Conservation (phyloP, 23 tunicate species). For the Diplosoma virens region DNA sequence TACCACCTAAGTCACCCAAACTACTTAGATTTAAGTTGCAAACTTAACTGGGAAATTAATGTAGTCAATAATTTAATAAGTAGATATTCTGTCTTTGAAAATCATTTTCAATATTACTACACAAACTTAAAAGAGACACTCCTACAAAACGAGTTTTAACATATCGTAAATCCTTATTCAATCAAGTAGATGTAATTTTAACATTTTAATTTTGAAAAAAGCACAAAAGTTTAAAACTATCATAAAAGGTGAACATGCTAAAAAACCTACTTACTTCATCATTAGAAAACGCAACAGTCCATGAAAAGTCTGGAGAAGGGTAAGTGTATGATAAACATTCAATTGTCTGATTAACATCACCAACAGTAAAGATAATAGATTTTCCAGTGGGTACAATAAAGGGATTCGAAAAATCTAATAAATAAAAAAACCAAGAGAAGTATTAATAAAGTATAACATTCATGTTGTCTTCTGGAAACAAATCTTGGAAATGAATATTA, state of each 20-base stretch:
- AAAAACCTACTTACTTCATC: not conserved
- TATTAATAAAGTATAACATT: not conserved
- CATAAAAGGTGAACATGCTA: not conserved
- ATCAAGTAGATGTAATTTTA: too few species aligned
- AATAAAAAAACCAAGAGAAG: not conserved
- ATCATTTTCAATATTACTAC: too few species aligned
- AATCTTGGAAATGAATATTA: not conserved
- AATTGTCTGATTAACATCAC: constrained; percentile 1
- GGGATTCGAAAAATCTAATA: constrained; percentile 5
- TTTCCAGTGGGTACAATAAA: not conserved
- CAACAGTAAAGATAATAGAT: constrained; percentile 2
- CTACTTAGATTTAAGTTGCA: too few species aligned
- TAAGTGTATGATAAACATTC: constrained; percentile 12
- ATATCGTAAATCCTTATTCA: too few species aligned
- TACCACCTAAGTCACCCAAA: too few species aligned
- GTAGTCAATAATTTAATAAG: too few species aligned
- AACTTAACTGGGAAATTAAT: too few species aligned
- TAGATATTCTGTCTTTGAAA: too few species aligned
- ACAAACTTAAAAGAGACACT: too few species aligned
- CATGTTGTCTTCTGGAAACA: not conserved
- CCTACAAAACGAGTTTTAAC: too few species aligned
- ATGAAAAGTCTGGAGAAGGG: not conserved
- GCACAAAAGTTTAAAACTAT: not conserved
- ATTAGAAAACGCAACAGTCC: not conserved
- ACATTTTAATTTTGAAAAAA: too few species aligned